phyloP scores from a whole-genome alignment of 2,113 vertebrate genomes.

The Xiphorhynchus elegans region DNA sequence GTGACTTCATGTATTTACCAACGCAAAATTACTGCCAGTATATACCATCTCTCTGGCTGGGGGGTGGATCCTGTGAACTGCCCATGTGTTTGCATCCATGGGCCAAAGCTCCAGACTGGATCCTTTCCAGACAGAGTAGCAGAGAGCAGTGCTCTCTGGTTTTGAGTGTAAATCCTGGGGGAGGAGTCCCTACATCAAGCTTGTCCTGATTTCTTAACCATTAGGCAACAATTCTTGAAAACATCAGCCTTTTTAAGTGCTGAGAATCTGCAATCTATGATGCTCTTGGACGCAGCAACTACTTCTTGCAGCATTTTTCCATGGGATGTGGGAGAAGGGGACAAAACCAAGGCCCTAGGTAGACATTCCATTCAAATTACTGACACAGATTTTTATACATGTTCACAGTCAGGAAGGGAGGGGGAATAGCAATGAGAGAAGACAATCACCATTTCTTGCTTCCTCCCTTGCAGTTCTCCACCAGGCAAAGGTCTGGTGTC shows the following conservation, averaged over 20 bases:
- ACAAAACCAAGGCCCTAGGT: background rate
- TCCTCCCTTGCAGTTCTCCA: background rate
- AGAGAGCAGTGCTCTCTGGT: background rate
- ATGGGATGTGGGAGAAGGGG: background rate
- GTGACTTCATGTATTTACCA: background rate
- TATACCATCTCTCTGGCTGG: background rate
- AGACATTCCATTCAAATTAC: background rate
- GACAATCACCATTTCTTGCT: background rate
- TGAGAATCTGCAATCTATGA: background rate
- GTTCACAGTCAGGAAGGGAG: background rate
- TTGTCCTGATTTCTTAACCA: background rate
- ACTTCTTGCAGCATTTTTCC: background rate
- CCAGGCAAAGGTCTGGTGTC: background rate
- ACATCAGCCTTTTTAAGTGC: background rate
- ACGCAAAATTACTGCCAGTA: background rate
- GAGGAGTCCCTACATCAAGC: background rate
- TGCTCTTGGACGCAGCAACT: background rate
- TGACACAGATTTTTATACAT: background rate
- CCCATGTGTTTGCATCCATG: accelerated
- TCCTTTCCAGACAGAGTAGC: background rate
- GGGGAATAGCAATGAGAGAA: background rate
- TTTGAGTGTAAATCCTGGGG: background rate
- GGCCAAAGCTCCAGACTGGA: background rate
- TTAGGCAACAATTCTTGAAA: background rate
- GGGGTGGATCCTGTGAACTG: background rate